These are phyloP conservation scores for Crotalus tigris DNA, from an alignment of 2,113 vertebrate species.

Conservation along the genomic window DNA sequence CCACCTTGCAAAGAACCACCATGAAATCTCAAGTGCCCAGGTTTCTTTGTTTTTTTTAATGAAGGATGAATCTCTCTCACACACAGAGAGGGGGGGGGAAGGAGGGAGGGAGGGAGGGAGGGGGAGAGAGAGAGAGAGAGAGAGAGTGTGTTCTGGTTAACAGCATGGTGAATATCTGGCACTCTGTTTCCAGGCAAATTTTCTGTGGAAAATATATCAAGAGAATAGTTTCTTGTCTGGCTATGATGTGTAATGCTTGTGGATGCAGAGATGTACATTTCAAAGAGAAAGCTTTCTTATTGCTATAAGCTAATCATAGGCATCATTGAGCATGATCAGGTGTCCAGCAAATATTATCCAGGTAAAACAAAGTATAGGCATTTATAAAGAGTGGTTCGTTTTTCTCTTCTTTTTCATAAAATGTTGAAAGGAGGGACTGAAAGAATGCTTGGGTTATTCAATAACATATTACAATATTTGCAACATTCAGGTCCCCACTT, in stretches of 20 bases:
- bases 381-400: neutral
- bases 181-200: slow-evolving; percentile 13
- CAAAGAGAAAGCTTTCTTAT: neutral
- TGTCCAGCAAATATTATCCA: neutral
- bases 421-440: neutral
- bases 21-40: neutral
- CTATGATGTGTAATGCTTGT: neutral
- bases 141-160: neutral
- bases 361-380: neutral
- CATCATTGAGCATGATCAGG: neutral
- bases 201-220: neutral
- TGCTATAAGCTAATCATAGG: accelerated
- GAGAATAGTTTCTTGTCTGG: neutral
- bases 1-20: neutral
- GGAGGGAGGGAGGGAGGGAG: too few relatives aligned
- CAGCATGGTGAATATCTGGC: neutral
- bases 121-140: too few relatives aligned
- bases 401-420: neutral
- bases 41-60: neutral
- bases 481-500: neutral
- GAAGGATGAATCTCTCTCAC: neutral
- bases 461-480: neutral
- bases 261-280: accelerated
- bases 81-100: too few relatives aligned
- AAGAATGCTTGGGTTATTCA: neutral